Conservation (phyloP, 2,888 invertebrate species). For the Drosophila hawaiiensis region DNA sequence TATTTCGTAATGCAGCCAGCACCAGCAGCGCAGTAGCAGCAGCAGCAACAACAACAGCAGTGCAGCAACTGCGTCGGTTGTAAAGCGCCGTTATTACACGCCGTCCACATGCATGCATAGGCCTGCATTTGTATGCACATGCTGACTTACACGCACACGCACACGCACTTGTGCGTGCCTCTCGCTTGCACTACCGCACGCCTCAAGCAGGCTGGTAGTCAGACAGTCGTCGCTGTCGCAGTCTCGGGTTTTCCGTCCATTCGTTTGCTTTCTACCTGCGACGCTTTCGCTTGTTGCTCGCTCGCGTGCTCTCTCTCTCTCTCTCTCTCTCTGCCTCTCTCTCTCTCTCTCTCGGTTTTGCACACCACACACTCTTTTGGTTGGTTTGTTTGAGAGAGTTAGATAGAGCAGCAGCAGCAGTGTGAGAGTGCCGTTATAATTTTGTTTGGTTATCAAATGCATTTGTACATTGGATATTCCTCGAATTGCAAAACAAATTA, state of each 20-base stretch:
- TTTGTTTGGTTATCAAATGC: constrained; percentile 63
- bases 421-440: constrained; percentile 65
- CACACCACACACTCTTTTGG: not conserved
- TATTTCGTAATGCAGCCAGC: constrained; percentile 67
- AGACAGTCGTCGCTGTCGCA: constrained; percentile 3
- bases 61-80: constrained; percentile 58
- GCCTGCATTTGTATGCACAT: constrained; percentile 17
- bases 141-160: constrained; percentile 30
- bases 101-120: constrained; percentile 11
- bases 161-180: constrained; percentile 61
- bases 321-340: constrained; percentile 8
- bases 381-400: constrained; percentile 12
- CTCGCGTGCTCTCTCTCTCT: constrained; percentile 5
- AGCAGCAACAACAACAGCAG: constrained; percentile 45
- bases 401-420: constrained; percentile 21
- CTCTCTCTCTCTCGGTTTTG: constrained; percentile 5
- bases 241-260: constrained; percentile 29
- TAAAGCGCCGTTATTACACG: constrained; percentile 62
- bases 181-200: constrained; percentile 27
- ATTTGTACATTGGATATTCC: constrained; percentile 58
- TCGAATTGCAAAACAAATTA: constrained; percentile 45
- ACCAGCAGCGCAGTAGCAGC: constrained; percentile 51
- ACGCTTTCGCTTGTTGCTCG: constrained; percentile 70
- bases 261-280: constrained; percentile 72
- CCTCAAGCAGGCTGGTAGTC: constrained; percentile 27